These are phyloP conservation scores for Pristionchus japonicus DNA, from an alignment of 2,888 invertebrate species.

Conservation along the genomic window DNA sequence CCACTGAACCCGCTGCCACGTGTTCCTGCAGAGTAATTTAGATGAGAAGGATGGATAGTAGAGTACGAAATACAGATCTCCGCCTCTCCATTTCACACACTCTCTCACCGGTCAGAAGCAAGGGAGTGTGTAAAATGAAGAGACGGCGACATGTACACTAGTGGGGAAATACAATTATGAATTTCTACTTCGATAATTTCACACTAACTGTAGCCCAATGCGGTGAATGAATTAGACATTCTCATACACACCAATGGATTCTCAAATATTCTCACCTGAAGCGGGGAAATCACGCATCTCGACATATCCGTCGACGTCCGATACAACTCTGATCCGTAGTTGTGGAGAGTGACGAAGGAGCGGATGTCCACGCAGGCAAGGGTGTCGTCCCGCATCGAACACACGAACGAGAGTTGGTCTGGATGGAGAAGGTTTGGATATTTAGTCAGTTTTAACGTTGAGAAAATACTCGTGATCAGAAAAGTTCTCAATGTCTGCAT, in stretches of 20 bases:
- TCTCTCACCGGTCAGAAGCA: no score
- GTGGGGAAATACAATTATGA: no score
- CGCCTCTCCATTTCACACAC: neutral
- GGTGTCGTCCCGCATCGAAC: conserved; percentile 94
- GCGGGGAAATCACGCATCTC: conserved; percentile 60
- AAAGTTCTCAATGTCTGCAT: no score
- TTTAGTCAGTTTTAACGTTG: no score
- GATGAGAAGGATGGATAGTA: neutral
- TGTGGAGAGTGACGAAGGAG: conserved; percentile 89
- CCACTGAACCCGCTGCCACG: conserved; percentile 89
- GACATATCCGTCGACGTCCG: conserved; percentile 76
- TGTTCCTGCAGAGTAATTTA: conserved; percentile 16
- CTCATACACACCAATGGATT: no score
- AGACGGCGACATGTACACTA: no score
- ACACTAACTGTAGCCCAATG: no score
- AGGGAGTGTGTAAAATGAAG: no score
- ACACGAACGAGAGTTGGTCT: conserved; percentile 77
- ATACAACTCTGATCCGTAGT: conserved; percentile 93
- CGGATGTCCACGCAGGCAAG: conserved; percentile 93
- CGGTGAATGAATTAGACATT: no score
- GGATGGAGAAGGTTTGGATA: neutral
- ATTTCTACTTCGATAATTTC: no score
- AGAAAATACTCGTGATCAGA: no score
- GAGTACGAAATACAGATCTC: neutral
- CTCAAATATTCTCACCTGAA: neutral